Percentiles rank a stretch among this genome's conserved stretches.
phyloP scores from a whole-genome alignment of 2,888 invertebrate genomes.

The Venusia cambrica region DNA sequence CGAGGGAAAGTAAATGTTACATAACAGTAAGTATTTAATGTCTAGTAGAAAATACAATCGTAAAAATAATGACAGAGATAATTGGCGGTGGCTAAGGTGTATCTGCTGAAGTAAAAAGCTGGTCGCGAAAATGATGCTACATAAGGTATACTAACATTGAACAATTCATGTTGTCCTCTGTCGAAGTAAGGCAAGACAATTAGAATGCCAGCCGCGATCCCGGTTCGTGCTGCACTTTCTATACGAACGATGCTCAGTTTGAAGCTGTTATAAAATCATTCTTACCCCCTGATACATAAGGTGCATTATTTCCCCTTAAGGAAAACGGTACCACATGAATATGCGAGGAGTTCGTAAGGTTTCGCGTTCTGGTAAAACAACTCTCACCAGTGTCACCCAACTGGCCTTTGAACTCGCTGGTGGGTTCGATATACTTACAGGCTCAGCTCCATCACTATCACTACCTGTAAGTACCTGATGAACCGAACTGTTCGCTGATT shows the following conservation, averaged over 20 bases:
- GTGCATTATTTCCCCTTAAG: slow-evolving; percentile 27
- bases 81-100: too few species aligned
- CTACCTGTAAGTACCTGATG: too few species aligned
- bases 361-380: slow-evolving; percentile 7
- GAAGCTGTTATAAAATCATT: slow-evolving; percentile 29
- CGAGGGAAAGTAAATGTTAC: slow-evolving; percentile 35
- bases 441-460: too few species aligned
- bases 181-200: slow-evolving; percentile 41
- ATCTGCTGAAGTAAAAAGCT: too few species aligned
- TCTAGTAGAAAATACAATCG: slow-evolving; percentile 10
- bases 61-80: slow-evolving; percentile 6
- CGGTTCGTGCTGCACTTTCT: slow-evolving; percentile 58
- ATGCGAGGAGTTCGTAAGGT: slow-evolving; percentile 17
- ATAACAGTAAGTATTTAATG: too few species aligned
- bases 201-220: slow-evolving; percentile 58
- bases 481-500: too few species aligned
- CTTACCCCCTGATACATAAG: slow-evolving; percentile 35
- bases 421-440: too few species aligned
- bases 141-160: too few species aligned
- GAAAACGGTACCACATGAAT: slow-evolving; percentile 25
- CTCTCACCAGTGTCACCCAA: too few species aligned
- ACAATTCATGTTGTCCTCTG: slow-evolving; percentile 25
- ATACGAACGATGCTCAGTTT: slow-evolving; percentile 49
- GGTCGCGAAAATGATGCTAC: too few species aligned
- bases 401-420: too few species aligned